A percentile compares a stretch with the other conserved stretches of the same genome.
phyloP scores from a whole-genome alignment of 2,113 vertebrate genomes.

The Pluvianellus socialis region DNA sequence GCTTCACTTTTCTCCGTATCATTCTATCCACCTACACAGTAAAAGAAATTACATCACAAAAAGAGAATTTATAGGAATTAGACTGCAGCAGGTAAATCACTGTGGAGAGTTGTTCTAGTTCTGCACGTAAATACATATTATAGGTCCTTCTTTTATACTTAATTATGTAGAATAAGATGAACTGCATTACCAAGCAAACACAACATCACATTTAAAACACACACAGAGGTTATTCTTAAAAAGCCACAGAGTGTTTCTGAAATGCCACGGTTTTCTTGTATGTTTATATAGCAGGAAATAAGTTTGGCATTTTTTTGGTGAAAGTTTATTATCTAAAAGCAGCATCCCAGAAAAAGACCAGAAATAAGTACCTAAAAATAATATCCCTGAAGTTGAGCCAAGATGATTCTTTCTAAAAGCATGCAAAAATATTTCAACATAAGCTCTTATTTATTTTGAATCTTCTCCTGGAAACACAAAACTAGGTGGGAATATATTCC shows the following conservation, averaged over 20 bases:
- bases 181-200: neutral
- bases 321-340: neutral
- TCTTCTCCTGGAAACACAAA: neutral
- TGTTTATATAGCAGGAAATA: neutral
- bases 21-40: neutral
- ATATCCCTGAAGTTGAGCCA: neutral
- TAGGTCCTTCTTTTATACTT: neutral
- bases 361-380: slow-evolving; percentile 18
- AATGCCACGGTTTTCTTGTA: neutral
- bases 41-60: neutral
- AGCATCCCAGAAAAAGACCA: neutral
- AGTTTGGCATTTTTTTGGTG: neutral
- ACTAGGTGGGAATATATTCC: neutral
- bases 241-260: neutral
- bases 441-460: neutral
- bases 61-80: neutral
- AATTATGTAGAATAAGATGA: neutral
- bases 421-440: neutral
- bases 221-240: neutral
- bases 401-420: neutral
- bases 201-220: neutral
- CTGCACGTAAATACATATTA: neutral
- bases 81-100: neutral
- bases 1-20: neutral
- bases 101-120: neutral